A percentile compares a stretch with the other conserved stretches of the same genome.
These are phyloP conservation scores for Temnothorax unifasciatus DNA, from an alignment of 2,888 invertebrate species.

Conservation along the genomic window DNA sequence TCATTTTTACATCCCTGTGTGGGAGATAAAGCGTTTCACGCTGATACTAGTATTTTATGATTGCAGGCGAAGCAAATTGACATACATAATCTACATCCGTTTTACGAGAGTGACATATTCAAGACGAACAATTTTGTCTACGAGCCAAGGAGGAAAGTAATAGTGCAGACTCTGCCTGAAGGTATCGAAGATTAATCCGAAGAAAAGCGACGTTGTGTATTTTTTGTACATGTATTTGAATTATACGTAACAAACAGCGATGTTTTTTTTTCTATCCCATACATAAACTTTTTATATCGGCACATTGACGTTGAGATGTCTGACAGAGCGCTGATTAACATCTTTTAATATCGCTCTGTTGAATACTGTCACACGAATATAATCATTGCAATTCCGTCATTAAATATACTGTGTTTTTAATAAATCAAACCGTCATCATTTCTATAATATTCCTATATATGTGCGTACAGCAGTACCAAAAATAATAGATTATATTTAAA, in stretches of 20 bases:
- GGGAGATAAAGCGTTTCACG: background rate
- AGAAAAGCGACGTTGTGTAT: background rate
- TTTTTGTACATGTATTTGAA: conserved; percentile 32
- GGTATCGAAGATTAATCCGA: conserved; percentile 82
- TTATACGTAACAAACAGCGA: background rate
- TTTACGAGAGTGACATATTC: conserved; percentile 97
- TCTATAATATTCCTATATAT: conserved; percentile 3
- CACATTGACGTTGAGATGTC: background rate
- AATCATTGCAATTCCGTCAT: background rate
- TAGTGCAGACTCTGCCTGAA: conserved; percentile 93
- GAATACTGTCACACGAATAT: conserved; percentile 3
- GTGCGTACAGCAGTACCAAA: conserved; percentile 30
- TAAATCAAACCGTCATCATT: background rate
- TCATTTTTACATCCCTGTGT: background rate
- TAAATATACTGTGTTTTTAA: conserved; percentile 27
- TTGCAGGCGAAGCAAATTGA: conserved; percentile 96
- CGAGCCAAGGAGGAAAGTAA: conserved; percentile 94
- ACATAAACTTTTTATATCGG: conserved; percentile 12
- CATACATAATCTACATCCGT: conserved; percentile 94
- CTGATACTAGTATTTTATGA: conserved; percentile 21
- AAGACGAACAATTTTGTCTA: conserved; percentile 95
- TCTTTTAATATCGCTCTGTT: background rate
- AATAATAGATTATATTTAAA: conserved; percentile 39
- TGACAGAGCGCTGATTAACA: background rate
- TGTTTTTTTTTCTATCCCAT: background rate